These are phyloP conservation scores for Anagyrus pseudococci DNA, from an alignment of 2,888 invertebrate genomes.

Conservation along the genomic window DNA sequence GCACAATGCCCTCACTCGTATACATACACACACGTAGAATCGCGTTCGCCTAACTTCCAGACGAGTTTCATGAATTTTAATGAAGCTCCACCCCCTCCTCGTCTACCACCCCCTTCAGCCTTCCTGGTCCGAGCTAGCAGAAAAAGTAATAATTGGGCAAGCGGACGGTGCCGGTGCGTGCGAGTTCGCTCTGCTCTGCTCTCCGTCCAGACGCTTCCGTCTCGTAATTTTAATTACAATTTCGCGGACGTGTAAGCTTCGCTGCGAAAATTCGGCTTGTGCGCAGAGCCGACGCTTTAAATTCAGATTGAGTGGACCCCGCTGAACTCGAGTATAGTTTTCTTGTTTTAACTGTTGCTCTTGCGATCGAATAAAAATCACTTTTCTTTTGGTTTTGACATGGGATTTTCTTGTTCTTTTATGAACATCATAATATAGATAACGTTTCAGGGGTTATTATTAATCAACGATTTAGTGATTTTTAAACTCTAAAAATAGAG, in stretches of 20 bases:
- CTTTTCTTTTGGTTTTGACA: too few species aligned
- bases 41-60: constrained; percentile 32
- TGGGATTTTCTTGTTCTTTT: too few species aligned
- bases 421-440: too few species aligned
- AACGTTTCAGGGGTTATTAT: too few species aligned
- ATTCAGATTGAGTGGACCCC: too few species aligned
- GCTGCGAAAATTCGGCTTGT: constrained; percentile 20
- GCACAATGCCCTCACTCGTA: constrained; percentile 24
- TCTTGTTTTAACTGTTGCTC: too few species aligned
- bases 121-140: too few species aligned
- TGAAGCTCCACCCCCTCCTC: constrained; percentile 36
- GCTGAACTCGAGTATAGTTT: too few species aligned
- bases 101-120: constrained; percentile 4
- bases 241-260: constrained; percentile 31
- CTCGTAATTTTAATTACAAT: constrained; percentile 39
- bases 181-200: constrained; percentile 13
- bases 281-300: too few species aligned
- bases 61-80: constrained; percentile 47
- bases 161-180: constrained; percentile 4
- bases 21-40: constrained; percentile 14
- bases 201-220: constrained; percentile 14
- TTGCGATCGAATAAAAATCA: too few species aligned
- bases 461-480: too few species aligned
- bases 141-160: constrained; percentile 38
- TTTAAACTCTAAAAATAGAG: too few species aligned